phyloP scores from a whole-genome alignment of 2,797 vertebrate species.

The Peromyscus attwateri region DNA sequence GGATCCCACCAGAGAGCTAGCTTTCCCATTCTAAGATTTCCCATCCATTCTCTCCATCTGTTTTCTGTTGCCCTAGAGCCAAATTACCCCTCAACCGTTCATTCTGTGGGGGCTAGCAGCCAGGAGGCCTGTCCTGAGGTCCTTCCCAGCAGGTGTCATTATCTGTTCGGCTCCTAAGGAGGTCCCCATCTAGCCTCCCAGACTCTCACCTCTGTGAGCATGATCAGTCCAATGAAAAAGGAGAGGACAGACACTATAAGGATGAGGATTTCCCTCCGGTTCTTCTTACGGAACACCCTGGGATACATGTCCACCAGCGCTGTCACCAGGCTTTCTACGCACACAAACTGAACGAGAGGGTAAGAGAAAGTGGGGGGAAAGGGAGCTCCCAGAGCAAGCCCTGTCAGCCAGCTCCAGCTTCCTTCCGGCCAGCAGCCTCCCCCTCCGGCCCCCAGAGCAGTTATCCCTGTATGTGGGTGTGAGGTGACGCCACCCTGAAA shows the following conservation, averaged over 20 bases:
- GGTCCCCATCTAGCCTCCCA: not conserved
- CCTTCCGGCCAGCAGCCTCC: not conserved
- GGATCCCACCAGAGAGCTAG: not conserved
- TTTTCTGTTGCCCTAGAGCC: not conserved
- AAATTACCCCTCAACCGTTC: not conserved
- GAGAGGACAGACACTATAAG: constrained; percentile 92
- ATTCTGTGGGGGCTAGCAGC: not conserved
- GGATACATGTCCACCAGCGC: constrained; percentile 98
- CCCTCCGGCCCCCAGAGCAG: not conserved
- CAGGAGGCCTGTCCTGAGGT: not conserved
- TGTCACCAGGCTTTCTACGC: constrained; percentile 97
- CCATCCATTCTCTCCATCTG: not conserved
- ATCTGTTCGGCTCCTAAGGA: not conserved
- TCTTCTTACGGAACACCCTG: constrained; percentile 93
- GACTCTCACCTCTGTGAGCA: constrained; percentile 96
- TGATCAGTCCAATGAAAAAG: constrained; percentile 94
- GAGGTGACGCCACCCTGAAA: not conserved
- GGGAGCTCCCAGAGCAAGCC: not conserved
- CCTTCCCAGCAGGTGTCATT: fast-evolving
- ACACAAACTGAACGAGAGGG: constrained; percentile 93
- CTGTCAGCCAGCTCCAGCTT: not conserved
- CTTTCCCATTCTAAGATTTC: not conserved
- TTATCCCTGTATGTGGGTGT: not conserved
- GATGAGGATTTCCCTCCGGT: constrained; percentile 95
- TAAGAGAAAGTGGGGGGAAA: constrained; percentile 56